Percentiles rank a stretch among this genome's conserved stretches.
phyloP scores from a whole-genome alignment of 2,797 vertebrate species.

The Helicolenus hilgendorfi region DNA sequence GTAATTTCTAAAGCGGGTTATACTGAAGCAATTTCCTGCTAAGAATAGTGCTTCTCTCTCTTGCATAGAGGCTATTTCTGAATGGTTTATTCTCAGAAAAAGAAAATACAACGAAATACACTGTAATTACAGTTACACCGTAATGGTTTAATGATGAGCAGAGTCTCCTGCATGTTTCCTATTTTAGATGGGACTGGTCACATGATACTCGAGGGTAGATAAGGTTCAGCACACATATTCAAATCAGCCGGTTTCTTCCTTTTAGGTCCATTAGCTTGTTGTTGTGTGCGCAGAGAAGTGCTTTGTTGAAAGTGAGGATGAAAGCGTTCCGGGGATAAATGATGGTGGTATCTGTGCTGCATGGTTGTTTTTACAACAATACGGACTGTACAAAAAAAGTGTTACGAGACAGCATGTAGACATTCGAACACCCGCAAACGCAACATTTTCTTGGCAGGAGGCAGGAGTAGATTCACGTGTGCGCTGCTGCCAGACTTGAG shows the following conservation, averaged over 20 bases:
- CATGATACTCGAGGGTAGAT: constrained; percentile 33
- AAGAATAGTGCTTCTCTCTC: not conserved
- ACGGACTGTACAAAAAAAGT: not conserved
- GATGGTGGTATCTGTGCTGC: not conserved
- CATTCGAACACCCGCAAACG: not conserved
- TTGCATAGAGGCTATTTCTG: not conserved
- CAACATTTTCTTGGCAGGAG: not conserved
- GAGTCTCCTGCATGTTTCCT: constrained; percentile 3
- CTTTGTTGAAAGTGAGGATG: not conserved
- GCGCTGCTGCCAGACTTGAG: constrained; percentile 39
- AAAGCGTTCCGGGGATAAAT: not conserved
- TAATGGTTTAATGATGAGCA: constrained; percentile 2
- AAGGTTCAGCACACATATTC: constrained; percentile 27
- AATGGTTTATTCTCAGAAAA: not conserved
- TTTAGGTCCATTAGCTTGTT: constrained; percentile 43
- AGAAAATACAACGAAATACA: not conserved
- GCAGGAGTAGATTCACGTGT: not conserved
- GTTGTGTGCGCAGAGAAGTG: not conserved
- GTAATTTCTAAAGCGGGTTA: not conserved
- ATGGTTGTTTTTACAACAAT: not conserved
- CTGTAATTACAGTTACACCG: not conserved
- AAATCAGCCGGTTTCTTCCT: constrained; percentile 37
- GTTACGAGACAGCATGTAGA: not conserved
- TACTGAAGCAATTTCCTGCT: not conserved
- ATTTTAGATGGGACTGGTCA: constrained; percentile 29